Percentiles rank a stretch among this genome's conserved stretches.
phyloP scores from a whole-genome alignment of 2,113 vertebrate species.

The Eretmochelys imbricata region DNA sequence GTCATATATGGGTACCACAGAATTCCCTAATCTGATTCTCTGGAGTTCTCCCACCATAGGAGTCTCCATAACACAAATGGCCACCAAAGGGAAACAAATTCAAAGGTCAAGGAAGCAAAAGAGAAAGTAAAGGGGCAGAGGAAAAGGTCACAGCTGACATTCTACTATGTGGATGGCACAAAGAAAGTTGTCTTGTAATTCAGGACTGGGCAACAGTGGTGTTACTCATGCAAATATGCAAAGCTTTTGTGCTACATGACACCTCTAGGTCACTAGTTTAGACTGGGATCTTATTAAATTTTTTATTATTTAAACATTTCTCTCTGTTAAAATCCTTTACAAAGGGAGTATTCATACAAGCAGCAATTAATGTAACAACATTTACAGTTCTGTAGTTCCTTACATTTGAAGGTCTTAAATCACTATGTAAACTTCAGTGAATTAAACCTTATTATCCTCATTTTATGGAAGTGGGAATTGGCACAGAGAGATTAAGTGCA shows the following conservation, averaged over 20 bases:
- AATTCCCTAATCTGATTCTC: background rate
- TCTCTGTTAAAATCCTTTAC: background rate
- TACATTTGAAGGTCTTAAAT: background rate
- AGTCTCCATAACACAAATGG: background rate
- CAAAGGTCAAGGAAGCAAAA: background rate
- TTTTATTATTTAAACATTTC: background rate
- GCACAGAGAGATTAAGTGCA: background rate
- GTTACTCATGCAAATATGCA: background rate
- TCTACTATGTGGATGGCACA: background rate
- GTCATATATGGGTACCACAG: background rate
- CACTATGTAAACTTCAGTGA: background rate
- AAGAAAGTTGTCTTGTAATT: background rate
- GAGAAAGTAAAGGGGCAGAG: background rate
- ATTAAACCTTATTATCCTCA: background rate
- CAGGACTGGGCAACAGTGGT: background rate
- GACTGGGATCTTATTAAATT: background rate
- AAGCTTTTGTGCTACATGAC: fast-evolving
- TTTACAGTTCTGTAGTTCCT: background rate
- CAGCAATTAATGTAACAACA: background rate
- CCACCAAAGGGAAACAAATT: background rate
- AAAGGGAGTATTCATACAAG: background rate
- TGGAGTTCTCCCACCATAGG: background rate
- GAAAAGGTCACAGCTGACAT: background rate
- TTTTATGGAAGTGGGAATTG: background rate
- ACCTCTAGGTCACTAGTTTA: background rate